Conservation (phyloP, 2,888 invertebrate species). For the Ecdyonurus torrentis region DNA sequence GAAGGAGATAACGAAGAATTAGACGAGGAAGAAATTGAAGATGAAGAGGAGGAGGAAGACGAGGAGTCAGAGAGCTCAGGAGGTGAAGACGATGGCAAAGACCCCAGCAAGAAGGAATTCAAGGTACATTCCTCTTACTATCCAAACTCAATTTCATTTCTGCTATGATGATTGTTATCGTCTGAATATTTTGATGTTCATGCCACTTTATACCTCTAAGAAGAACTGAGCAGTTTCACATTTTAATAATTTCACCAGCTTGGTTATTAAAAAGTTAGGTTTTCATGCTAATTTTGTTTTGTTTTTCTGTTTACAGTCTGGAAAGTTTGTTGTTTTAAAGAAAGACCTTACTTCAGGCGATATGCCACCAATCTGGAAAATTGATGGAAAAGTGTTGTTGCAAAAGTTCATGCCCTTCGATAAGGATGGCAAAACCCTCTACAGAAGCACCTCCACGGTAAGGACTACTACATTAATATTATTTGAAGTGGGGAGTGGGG, state of each 20-base stretch:
- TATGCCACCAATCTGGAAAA: constrained; percentile 32
- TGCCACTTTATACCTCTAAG: not conserved
- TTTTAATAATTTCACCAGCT: not conserved
- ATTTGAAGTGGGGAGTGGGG: not conserved
- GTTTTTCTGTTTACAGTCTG: constrained; percentile 18
- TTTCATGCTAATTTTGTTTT: constrained; percentile 14
- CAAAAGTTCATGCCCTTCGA: constrained; percentile 30
- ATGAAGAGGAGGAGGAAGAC: not conserved
- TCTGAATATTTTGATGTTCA: not conserved
- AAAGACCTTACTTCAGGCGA: constrained; percentile 22
- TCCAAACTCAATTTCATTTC: too few species aligned
- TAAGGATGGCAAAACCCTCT: constrained; percentile 23
- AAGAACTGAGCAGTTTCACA: not conserved
- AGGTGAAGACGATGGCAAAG: not conserved
- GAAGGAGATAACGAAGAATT: not conserved
- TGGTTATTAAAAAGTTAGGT: constrained; percentile 25
- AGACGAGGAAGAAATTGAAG: not conserved
- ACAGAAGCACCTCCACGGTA: constrained; percentile 20
- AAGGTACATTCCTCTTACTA: too few species aligned
- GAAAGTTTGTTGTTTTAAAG: constrained; percentile 26
- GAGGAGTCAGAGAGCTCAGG: constrained; percentile 1
- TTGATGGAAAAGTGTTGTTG: constrained; percentile 27
- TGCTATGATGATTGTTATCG: not conserved
- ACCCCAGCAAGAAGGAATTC: constrained; percentile 1
- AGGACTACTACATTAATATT: constrained; percentile 8